phyloP scores from a whole-genome alignment of 2,888 invertebrate species.

The Cecidostiba fungosa region DNA sequence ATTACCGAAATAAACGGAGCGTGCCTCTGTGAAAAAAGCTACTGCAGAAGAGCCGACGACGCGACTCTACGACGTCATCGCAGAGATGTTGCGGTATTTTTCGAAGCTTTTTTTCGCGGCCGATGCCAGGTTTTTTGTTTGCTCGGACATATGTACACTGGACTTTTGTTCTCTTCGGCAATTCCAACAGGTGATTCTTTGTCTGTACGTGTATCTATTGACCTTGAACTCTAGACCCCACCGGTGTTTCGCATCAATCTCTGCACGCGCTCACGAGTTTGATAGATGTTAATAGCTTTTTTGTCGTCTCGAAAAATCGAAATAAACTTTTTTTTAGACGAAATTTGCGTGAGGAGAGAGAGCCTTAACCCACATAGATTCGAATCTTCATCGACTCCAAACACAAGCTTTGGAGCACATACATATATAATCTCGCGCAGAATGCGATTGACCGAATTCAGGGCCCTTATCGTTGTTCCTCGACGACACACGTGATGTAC shows the following conservation, averaged over 20 bases:
- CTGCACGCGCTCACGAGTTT: neutral
- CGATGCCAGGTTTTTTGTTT: neutral
- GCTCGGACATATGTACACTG: neutral
- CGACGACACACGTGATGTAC: neutral
- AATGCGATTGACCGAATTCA: conserved; percentile 30
- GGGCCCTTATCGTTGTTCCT: neutral
- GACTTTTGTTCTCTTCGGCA: neutral
- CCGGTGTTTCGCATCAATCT: neutral
- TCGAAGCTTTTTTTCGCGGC: neutral
- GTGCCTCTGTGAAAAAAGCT: neutral
- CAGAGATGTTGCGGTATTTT: neutral
- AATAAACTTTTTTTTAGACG: neutral
- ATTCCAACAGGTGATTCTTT: neutral
- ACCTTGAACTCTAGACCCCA: neutral
- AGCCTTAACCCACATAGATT: neutral
- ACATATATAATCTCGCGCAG: neutral
- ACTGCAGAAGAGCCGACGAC: neutral
- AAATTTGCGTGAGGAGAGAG: too few relatives aligned
- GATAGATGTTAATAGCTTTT: neutral
- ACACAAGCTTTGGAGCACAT: neutral
- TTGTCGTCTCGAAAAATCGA: neutral
- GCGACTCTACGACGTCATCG: neutral
- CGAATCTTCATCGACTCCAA: neutral
- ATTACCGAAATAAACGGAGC: conserved; percentile 57
- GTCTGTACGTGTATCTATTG: neutral